Conservation (phyloP, 2,888 invertebrate species). For the Stictocephala bisonia region DNA sequence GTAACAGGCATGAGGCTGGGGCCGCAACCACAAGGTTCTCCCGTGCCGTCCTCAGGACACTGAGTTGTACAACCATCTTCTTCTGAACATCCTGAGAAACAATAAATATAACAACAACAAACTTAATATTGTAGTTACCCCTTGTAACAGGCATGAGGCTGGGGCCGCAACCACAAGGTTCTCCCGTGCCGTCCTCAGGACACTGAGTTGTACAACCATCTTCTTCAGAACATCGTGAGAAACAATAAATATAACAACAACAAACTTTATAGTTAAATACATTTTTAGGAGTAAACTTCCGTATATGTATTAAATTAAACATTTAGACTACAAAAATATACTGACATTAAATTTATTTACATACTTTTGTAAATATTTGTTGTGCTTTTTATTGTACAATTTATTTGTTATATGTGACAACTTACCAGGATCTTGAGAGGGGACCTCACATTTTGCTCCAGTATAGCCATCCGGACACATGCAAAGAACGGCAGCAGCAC, state of each 20-base stretch:
- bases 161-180: slow-evolving; percentile 65
- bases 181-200: slow-evolving; percentile 64
- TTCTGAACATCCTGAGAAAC: slow-evolving; percentile 64
- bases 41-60: slow-evolving; percentile 65
- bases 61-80: slow-evolving; percentile 65
- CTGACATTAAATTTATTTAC: slow-evolving; percentile 14
- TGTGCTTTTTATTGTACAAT: slow-evolving; percentile 39
- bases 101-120: no score
- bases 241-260: no score
- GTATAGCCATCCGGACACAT: slow-evolving; percentile 55
- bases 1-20: neutral
- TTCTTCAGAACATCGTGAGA: slow-evolving; percentile 64
- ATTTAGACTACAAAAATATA: no score
- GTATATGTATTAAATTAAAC: no score
- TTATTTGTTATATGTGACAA: no score
- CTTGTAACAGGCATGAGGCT: neutral
- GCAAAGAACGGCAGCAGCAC: slow-evolving; percentile 55
- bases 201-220: slow-evolving; percentile 66
- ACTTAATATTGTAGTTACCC: no score
- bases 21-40: slow-evolving; percentile 66
- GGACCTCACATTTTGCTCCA: slow-evolving; percentile 54
- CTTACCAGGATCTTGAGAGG: slow-evolving; percentile 6
- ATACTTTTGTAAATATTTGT: slow-evolving; percentile 24
- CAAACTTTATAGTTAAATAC: no score
- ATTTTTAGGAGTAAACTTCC: no score